phyloP scores from a whole-genome alignment of 1,140 invertebrate genomes.

The Aphelenchoides besseyi region DNA sequence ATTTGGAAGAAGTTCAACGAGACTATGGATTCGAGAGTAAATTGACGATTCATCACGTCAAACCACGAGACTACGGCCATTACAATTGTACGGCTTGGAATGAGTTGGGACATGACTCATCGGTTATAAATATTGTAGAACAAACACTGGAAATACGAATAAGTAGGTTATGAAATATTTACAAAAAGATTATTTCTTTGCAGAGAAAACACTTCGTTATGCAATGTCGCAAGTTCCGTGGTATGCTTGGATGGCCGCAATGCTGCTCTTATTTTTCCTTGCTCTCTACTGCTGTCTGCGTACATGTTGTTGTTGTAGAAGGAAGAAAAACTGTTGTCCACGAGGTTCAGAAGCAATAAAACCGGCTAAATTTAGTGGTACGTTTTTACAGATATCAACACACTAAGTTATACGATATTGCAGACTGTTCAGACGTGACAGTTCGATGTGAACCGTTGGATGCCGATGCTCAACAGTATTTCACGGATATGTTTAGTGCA shows the following conservation, averaged over 20 bases:
- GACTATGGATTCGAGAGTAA: conserved; percentile 45
- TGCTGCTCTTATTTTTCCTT: conserved; percentile 22
- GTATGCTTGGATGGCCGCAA: conserved; percentile 17
- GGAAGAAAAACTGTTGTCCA: background rate
- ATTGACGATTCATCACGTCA: conserved; percentile 34
- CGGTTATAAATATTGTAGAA: conserved; percentile 31
- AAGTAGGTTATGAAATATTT: conserved; percentile 19
- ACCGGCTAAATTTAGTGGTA: conserved; percentile 21
- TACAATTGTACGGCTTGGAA: conserved; percentile 51
- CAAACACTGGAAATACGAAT: conserved; percentile 12
- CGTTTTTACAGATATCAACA: background rate
- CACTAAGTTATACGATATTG: background rate
- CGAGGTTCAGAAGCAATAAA: conserved; percentile 11
- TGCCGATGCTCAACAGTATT: conserved; percentile 13
- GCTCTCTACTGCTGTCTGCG: conserved; percentile 1
- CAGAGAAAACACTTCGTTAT: conserved; percentile 20
- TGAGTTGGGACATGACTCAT: conserved; percentile 37
- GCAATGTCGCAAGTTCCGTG: conserved; percentile 16
- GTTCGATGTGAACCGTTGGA: conserved; percentile 16
- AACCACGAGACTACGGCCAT: conserved; percentile 40
- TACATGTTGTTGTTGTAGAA: conserved; percentile 17
- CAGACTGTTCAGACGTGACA: conserved; percentile 19
- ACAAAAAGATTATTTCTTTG: conserved; percentile 18
- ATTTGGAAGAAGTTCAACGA: conserved; percentile 38
- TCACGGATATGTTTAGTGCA: conserved; percentile 14